These are phyloP conservation scores for Bubalus kerabau DNA, from an alignment of 2,113 vertebrate species.

Conservation along the genomic window DNA sequence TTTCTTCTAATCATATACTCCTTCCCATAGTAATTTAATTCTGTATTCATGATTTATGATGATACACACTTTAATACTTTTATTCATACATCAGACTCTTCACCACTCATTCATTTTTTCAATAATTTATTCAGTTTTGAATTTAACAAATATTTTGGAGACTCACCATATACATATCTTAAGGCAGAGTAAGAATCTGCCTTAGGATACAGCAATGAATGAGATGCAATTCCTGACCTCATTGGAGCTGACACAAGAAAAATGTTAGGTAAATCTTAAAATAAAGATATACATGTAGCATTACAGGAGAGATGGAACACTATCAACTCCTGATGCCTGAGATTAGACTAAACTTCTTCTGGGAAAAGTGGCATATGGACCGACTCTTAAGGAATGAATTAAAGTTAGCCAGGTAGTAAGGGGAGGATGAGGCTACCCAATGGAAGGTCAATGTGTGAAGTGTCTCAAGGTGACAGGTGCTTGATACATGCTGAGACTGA, in stretches of 20 bases:
- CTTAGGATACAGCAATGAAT: background rate
- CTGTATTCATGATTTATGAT: background rate
- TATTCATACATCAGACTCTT: background rate
- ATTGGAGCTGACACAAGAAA: background rate
- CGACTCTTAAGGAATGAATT: background rate
- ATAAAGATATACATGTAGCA: background rate
- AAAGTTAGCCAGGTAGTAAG: background rate
- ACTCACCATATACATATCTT: background rate
- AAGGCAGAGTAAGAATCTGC: background rate
- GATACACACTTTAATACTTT: background rate
- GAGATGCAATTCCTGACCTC: background rate
- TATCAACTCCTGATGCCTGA: background rate
- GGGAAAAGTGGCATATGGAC: background rate
- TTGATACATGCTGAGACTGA: background rate
- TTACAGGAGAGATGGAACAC: background rate
- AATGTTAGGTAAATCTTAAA: slow-evolving; percentile 3
- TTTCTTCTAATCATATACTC: background rate
- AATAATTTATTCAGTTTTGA: background rate
- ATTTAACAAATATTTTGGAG: background rate
- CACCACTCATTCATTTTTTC: background rate
- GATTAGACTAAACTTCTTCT: background rate
- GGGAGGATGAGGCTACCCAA: background rate
- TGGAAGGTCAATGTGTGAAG: background rate
- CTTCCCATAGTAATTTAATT: background rate
- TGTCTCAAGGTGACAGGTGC: background rate